Evolutionary conservation across 2,888 invertebrate genomes (phyloP), one percentile per base, ranked within the genome.

Genomic region (Synanthedon vespiformis): DNA sequence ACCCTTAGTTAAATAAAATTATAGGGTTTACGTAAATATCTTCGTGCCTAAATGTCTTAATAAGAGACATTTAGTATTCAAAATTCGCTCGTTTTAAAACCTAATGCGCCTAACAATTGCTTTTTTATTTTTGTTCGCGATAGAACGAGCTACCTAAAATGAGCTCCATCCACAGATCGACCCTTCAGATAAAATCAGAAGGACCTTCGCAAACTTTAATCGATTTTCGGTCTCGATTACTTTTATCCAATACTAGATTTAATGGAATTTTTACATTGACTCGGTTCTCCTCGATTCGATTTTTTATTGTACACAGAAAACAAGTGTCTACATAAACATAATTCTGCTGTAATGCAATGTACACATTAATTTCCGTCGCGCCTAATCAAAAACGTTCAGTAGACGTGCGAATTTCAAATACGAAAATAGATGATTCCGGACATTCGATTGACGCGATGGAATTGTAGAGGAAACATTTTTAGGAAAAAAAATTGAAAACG

Each of bases 331-430:
- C 34, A 34, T 34, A 34, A 34, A 34, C 10, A 34, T 34, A 34
- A 34, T 8, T 34, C 58, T 53, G 59, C 55, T 56, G 58, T 72
- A 76, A 79, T 69, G 74, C 72, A 76, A 71, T 72, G 82, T 77
- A 82, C 77, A 84, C 82, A 83, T 78, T 79, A 80, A 85, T 84
- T 83, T 82, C 77, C 78, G 71, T 75, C 74, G 69, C 75, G 5
- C 22, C 22, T 22, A 22, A 22, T 22, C 22, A 22, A 4, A 22
- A 22, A 34, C n/a, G 76, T 77, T 72, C 72, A 78, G 74, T 72
- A 73, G 68, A 70, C 69, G 68, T 67, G 70, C 70, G 74, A 80
- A 78, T 78, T 76, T 76, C 70, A 79, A 77, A 77, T 72, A 67
- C 68, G 66, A 62, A 73, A 72, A 76, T 72, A 68, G 68, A 77